Evolutionary conservation across 2,888 invertebrate genomes (phyloP), one percentile per base, ranked within the genome.

Genomic region (Cerceris ruficornis): DNA sequence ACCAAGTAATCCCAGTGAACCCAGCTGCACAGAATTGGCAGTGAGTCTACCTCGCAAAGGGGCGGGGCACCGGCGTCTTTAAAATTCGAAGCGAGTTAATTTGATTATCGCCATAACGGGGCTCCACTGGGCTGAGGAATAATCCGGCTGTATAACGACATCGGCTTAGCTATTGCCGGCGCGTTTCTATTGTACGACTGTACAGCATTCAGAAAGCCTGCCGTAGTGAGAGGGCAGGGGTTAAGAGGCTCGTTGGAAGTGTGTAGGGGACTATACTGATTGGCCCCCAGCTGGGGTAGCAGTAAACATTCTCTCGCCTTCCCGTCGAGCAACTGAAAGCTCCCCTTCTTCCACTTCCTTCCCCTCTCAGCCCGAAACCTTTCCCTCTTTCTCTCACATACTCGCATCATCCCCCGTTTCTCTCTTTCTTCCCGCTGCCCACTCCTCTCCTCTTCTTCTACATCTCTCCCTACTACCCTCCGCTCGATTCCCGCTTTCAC

Each of bases 231-330:
- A 73, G 65, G 69, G 78, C 65, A 70, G 64, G 75, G 74, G 75
- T 72, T 75, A 69, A 79, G 80, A 82, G 68, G 80, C 55, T 58
- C 58, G 39, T 39, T 71, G 64, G 78, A 69, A 71, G 54, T 41
- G 69, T 66, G 54, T 54, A 57, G 55, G 78, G 77, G 87, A 79
- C 85, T 82, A 85, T 88, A 90, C 91, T 88, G 92, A 91, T 91
- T 91, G 91, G 89, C 90, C 87, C 82, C 89, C 90, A 91, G 91
- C 90, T 91, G 91, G 90, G 87, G 87, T 86, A 90, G 90, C 89
- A 89, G 91, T 92, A 92, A 92, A 91, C 91, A 91, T 91, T 90
- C 89, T 88, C 89, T 88, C 87, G 87, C 83, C 80, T 86, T 82
- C 77, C 73, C 80, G 78, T 79, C 77, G 79, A 65, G 64, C 60